A percentile compares a stretch with the other conserved stretches of the same genome.
Conservation (phyloP, 2,113 vertebrate species). For the Heptranchias perlo region DNA sequence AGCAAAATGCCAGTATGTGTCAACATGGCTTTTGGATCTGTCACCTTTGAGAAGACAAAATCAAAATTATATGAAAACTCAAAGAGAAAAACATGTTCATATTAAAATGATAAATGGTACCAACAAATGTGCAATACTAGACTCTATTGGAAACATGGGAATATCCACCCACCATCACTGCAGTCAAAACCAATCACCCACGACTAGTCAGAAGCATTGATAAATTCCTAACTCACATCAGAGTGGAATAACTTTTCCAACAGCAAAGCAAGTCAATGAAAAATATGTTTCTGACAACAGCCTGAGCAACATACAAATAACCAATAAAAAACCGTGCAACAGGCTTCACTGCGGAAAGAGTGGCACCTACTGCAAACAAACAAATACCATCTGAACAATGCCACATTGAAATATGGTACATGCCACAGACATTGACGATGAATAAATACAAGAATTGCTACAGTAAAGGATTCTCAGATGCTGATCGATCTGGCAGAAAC, state of each 20-base stretch:
- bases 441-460: too few relatives aligned
- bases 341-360: not conserved
- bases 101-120: not conserved
- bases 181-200: not conserved
- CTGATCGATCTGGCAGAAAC: not conserved
- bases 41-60: not conserved
- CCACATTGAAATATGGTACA: not conserved
- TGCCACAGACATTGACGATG: not conserved
- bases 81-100: not conserved
- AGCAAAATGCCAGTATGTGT: not conserved
- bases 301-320: not conserved
- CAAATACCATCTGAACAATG: not conserved
- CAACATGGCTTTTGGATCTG: not conserved
- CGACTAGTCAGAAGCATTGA: not conserved
- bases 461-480: not conserved
- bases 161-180: too few relatives aligned
- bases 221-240: not conserved
- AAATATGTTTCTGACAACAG: not conserved
- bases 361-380: not conserved
- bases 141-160: not conserved
- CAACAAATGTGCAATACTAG: not conserved
- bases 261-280: not conserved
- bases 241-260: not conserved
- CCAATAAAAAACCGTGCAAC: not conserved
- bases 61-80: not conserved